Evolutionary conservation across 2,888 invertebrate species (phyloP).

Genomic region (Dysmachus trigonus): DNA sequence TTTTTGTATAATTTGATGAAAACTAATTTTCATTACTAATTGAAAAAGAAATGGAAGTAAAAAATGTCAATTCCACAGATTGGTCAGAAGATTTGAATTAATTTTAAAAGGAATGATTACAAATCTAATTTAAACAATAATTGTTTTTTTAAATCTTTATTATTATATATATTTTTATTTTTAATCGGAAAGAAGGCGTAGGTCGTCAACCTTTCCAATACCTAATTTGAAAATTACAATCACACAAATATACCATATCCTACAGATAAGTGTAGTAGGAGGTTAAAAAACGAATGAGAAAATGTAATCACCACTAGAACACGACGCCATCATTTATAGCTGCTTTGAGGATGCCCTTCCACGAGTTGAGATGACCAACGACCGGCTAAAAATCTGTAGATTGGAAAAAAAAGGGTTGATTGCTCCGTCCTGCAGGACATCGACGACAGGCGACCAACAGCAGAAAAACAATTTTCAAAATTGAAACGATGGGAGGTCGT

Average conservation of each 20-base stretch:
- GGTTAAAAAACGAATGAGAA: not conserved
- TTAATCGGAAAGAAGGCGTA: too few relatives aligned
- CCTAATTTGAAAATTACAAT: not conserved
- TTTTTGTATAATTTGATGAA: too few relatives aligned
- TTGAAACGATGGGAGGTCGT: not conserved
- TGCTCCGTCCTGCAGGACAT: not conserved
- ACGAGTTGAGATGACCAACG: not conserved
- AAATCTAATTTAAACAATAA: too few relatives aligned
- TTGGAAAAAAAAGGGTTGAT: not conserved
- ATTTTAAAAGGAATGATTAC: too few relatives aligned
- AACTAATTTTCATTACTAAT: too few relatives aligned
- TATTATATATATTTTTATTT: too few relatives aligned
- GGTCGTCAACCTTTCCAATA: not conserved
- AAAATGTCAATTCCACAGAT: too few relatives aligned
- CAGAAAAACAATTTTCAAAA: not conserved
- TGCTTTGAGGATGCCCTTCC: not conserved
- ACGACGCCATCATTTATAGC: not conserved
- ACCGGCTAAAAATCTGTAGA: not conserved
- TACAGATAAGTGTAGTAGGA: not conserved
- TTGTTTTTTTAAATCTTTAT: too few relatives aligned
- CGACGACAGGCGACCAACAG: not conserved
- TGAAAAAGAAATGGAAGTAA: too few relatives aligned
- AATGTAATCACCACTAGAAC: not conserved
- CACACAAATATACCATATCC: too few relatives aligned
- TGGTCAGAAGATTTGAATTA: too few relatives aligned